These are phyloP conservation scores for Luscinia megarhynchos DNA, from an alignment of 2,797 vertebrate genomes.

Conservation along the genomic window DNA sequence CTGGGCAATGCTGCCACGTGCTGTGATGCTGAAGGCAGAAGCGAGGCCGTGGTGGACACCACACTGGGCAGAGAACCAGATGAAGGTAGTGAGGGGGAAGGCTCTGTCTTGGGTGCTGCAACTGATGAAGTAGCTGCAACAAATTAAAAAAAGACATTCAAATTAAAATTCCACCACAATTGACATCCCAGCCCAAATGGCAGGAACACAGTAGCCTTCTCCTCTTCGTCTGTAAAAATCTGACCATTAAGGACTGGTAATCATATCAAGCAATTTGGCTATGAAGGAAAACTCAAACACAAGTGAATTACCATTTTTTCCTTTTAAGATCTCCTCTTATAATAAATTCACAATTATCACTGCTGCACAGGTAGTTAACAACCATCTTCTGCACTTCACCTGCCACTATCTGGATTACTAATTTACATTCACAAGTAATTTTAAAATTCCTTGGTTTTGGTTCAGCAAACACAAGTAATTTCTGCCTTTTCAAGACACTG, in stretches of 20 bases:
- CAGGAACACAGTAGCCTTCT: background rate
- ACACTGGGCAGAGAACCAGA: constrained; percentile 77
- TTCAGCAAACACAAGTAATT: background rate
- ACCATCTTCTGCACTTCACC: background rate
- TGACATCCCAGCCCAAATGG: background rate
- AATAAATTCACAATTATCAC: background rate
- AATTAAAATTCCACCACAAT: background rate
- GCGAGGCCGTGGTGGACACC: constrained; percentile 79
- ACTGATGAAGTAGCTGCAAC: constrained; percentile 84
- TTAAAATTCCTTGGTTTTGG: background rate
- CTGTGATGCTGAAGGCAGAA: constrained; percentile 82
- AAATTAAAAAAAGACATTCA: background rate
- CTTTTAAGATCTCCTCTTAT: background rate
- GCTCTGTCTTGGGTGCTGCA: constrained; percentile 87
- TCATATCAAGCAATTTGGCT: background rate
- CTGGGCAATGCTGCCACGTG: constrained; percentile 82
- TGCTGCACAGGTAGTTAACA: background rate
- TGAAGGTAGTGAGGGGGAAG: constrained; percentile 82
- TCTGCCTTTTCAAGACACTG: background rate
- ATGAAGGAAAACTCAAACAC: background rate
- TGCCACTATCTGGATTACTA: background rate
- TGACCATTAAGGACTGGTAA: background rate
- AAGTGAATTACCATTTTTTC: background rate
- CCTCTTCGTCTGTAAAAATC: background rate
- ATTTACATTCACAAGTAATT: background rate